Percentiles rank a stretch among this genome's conserved stretches.
phyloP scores from a whole-genome alignment of 2,888 invertebrate species.

The Phrixothrix hirtus region DNA sequence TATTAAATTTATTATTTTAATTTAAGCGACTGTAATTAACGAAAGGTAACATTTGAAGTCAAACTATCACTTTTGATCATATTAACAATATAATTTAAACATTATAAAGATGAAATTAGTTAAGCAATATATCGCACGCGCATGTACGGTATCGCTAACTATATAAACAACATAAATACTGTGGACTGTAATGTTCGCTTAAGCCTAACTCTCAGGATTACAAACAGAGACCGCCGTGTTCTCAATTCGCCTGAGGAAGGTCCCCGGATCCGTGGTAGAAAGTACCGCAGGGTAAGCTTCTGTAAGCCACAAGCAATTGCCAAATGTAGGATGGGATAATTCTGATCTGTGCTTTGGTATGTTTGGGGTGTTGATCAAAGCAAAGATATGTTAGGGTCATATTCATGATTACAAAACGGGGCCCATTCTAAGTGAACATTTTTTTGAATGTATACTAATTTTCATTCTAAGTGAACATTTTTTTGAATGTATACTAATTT shows the following conservation, averaged over 20 bases:
- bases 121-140: no score
- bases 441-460: slow-evolving; percentile 33
- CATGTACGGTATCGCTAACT: no score
- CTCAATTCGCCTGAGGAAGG: slow-evolving; percentile 57
- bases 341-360: slow-evolving; percentile 42
- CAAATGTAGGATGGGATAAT: slow-evolving; percentile 43
- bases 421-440: slow-evolving; percentile 50
- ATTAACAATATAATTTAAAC: no score
- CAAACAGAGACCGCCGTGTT: slow-evolving; percentile 54
- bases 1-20: neutral
- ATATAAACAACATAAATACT: no score
- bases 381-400: slow-evolving; percentile 47
- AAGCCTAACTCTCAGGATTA: slow-evolving; percentile 41
- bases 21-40: no score
- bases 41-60: neutral
- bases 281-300: slow-evolving; percentile 55
- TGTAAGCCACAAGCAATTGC: slow-evolving; percentile 50
- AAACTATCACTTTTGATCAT: no score
- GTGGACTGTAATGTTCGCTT: no score
- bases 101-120: no score
- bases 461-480: slow-evolving; percentile 47
- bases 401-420: slow-evolving; percentile 49
- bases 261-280: slow-evolving; percentile 60
- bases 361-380: slow-evolving; percentile 50
- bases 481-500: slow-evolving; percentile 28